A percentile compares a stretch with the other conserved stretches of the same genome.
Evolutionary conservation across 2,797 vertebrate genomes (phyloP).

Genomic region (Micropoecilia bifurca): DNA sequence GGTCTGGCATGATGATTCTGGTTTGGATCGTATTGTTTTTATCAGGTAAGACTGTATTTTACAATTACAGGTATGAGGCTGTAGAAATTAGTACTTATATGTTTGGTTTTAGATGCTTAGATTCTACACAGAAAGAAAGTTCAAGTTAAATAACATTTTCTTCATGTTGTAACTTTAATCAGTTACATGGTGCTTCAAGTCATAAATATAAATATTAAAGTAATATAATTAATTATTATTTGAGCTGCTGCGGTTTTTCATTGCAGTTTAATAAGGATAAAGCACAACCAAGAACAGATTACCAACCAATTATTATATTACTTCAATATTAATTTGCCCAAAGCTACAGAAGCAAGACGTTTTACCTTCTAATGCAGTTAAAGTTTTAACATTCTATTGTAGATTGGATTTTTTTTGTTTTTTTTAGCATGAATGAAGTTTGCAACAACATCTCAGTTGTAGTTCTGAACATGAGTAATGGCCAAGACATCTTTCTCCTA

Average conservation of each 20-base stretch:
- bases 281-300: neutral
- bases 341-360: neutral
- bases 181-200: neutral
- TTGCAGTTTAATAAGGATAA: neutral
- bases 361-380: too few species aligned
- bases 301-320: too few species aligned
- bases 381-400: neutral
- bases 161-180: neutral
- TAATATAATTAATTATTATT: neutral
- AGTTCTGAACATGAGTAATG: neutral
- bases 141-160: neutral
- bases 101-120: neutral
- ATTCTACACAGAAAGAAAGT: neutral
- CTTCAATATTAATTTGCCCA: neutral
- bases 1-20: conserved; percentile 59
- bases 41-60: conserved; percentile 73
- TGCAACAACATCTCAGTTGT: neutral
- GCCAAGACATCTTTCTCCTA: neutral
- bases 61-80: neutral
- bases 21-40: conserved; percentile 67
- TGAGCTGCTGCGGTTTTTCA: neutral
- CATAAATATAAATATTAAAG: too few species aligned
- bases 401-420: neutral
- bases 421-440: neutral
- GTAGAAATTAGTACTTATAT: neutral